phyloP scores from a whole-genome alignment of 2,888 invertebrate species.

The Anaspis maculata region DNA sequence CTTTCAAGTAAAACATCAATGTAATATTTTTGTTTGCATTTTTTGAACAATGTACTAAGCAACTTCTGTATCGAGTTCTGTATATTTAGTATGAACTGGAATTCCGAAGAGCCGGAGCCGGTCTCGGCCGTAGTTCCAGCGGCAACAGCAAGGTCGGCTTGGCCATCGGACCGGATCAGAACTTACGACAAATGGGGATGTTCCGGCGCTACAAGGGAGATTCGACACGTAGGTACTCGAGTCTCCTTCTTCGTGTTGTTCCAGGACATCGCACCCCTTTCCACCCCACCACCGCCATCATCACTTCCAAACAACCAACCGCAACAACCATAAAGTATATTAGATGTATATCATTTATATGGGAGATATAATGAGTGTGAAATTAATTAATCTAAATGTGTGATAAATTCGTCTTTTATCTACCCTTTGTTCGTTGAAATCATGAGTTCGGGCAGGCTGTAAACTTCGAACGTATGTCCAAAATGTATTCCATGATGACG shows the following conservation, averaged over 20 bases:
- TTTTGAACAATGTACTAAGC: constrained; percentile 1
- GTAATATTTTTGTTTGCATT: background rate
- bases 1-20: too few species aligned
- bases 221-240: constrained; percentile 87
- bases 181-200: constrained; percentile 98
- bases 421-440: too few species aligned
- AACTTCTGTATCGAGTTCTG: too few species aligned
- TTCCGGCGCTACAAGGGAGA: constrained; percentile 96
- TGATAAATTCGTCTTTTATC: too few species aligned
- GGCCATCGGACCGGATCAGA: constrained; percentile 78
- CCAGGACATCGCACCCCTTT: constrained; percentile 46
- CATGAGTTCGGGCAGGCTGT: too few species aligned
- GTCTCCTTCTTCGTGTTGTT: constrained; percentile 95
- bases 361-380: too few species aligned
- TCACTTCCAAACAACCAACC: background rate
- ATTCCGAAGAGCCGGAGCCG: constrained; percentile 73
- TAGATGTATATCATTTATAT: background rate
- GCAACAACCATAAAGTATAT: background rate
- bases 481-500: too few species aligned
- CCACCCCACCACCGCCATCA: too few species aligned
- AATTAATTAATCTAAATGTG: too few species aligned
- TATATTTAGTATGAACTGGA: constrained; percentile 79
- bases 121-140: constrained; percentile 65
- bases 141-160: constrained; percentile 56
- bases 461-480: too few species aligned